Evolutionary conservation across 2,113 vertebrate species (phyloP), one percentile per base, ranked within the genome.

Genomic region (Silurus meridionalis): DNA sequence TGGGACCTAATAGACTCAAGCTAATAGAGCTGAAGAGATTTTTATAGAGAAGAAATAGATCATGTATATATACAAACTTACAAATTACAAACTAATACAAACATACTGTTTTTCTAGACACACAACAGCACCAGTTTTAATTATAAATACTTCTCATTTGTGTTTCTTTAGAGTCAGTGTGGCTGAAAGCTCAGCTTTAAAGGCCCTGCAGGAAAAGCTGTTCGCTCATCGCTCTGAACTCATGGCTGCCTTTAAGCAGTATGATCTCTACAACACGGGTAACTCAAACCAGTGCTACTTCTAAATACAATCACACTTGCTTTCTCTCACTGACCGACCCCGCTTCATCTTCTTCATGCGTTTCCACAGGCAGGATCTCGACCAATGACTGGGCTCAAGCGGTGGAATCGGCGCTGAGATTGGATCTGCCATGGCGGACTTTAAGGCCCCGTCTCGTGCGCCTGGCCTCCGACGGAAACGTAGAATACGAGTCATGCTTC

Each of bases 351-450:
- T 28, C 74, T 52, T 69, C 19, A 37, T 28, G 50, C 46, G 78
- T 89, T 83, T 92, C 46, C 66, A 55, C 92, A 99, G 98, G 98
- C 67, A 91, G 71, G 84, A 93, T 99, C 88, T 95, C 96, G 10
- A 72, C 94, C 89, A 92, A 91, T 2, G 96, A 99, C 25, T 99
- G 98, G 98, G 95, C 96, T 83, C 93, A 91, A 88, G 95, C 92
- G 0, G 91, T 98, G 91, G 97, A 97, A 87, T 94, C 94, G 2
- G 91, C 96, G 9, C 94, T 99, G 64, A 95, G 94, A 15, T 93
- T 99, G 89, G 94, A 96, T 4, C 94, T 99, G 80, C 97, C 98
- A 8, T 99, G 98, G 98, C 95, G 97, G 93, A 96, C 96, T 0
- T 93, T 99, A 72, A 94, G 95, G 13, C 83, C 93, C 0, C 95